phyloP scores from a whole-genome alignment of 1,140 invertebrate species.

The Nasonia vitripennis region DNA sequence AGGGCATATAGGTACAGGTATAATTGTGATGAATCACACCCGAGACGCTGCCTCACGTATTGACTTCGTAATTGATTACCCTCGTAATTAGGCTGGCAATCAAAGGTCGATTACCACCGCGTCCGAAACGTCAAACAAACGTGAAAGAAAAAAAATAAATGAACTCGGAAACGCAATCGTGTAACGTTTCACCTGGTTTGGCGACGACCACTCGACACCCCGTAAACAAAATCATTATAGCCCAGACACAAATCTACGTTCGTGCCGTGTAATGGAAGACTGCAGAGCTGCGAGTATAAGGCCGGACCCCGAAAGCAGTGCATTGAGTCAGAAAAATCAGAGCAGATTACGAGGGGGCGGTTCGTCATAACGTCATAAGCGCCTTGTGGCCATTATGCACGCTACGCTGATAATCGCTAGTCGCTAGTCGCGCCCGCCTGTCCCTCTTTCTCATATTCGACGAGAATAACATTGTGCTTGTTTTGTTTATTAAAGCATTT shows the following conservation, averaged over 20 bases:
- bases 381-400: slow-evolving; percentile 43
- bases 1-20: neutral
- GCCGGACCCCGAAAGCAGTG: slow-evolving; percentile 42
- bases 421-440: slow-evolving; percentile 28
- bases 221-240: slow-evolving; percentile 73
- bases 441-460: neutral
- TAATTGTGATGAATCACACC: slow-evolving; percentile 25
- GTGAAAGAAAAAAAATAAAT: neutral
- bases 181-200: slow-evolving; percentile 65
- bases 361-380: slow-evolving; percentile 30
- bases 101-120: slow-evolving; percentile 30
- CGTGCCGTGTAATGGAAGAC: neutral
- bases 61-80: slow-evolving; percentile 40
- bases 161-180: neutral
- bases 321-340: slow-evolving; percentile 63
- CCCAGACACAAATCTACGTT: slow-evolving; percentile 9
- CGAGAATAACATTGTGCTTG: no score
- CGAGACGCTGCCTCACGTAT: slow-evolving; percentile 16
- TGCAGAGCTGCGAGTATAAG: slow-evolving; percentile 63
- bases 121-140: neutral
- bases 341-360: slow-evolving; percentile 61
- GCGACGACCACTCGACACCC: slow-evolving; percentile 57
- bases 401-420: slow-evolving; percentile 48
- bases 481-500: no score
- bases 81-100: slow-evolving; percentile 41